These are phyloP conservation scores for Andrena flavipes DNA, from an alignment of 2,888 invertebrate genomes.

Conservation along the genomic window DNA sequence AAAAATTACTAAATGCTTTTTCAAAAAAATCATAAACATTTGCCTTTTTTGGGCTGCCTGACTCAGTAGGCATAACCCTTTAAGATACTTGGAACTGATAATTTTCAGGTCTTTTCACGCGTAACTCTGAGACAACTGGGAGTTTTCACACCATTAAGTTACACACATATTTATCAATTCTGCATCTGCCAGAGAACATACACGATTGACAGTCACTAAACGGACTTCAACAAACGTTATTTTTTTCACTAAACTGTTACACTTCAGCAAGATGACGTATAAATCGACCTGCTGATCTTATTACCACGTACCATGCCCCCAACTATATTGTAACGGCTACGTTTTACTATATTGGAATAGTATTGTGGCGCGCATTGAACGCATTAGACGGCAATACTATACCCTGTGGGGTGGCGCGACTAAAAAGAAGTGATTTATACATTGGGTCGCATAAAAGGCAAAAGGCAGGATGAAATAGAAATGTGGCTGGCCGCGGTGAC, in stretches of 20 bases:
- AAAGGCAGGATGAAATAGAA: conserved; percentile 1
- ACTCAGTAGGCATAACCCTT: too few relatives aligned
- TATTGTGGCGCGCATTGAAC: conserved; percentile 52
- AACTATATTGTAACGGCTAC: conserved; percentile 40
- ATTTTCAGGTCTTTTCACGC: too few relatives aligned
- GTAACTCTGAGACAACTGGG: too few relatives aligned
- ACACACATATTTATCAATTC: too few relatives aligned
- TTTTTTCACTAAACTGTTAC: conserved; percentile 23
- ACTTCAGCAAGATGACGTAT: conserved; percentile 44
- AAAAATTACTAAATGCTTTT: too few relatives aligned
- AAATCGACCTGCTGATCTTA: conserved; percentile 46
- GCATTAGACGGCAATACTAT: conserved; percentile 41
- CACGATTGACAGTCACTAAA: conserved; percentile 2
- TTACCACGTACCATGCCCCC: conserved; percentile 21
- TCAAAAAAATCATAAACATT: too few relatives aligned
- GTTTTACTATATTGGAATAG: conserved; percentile 60
- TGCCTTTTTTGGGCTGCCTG: too few relatives aligned
- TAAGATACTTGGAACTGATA: too few relatives aligned
- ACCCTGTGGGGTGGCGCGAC: conserved; percentile 2
- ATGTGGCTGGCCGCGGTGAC: neutral
- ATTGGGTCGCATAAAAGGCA: neutral
- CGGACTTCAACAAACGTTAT: conserved; percentile 27
- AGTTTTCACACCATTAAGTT: too few relatives aligned
- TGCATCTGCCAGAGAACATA: neutral
- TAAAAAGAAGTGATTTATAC: conserved; percentile 41